Evolutionary conservation across 2,113 vertebrate genomes (phyloP), one percentile per base, ranked within the genome.

Genomic region (Anguilla japonica): DNA sequence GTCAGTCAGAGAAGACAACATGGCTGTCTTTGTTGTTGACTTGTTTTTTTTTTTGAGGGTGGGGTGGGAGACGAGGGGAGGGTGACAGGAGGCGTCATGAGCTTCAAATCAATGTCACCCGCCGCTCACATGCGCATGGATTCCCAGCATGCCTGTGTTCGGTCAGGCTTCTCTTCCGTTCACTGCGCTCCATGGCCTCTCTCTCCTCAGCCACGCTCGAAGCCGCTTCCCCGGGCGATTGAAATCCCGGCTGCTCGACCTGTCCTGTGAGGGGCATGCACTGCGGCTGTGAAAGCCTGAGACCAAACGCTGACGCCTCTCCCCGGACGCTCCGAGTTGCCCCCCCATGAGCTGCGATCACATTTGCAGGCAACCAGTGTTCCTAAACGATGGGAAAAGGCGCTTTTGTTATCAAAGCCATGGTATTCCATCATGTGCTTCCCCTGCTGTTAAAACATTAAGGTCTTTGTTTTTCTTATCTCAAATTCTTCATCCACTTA

Each of bases 401-500:
- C 8, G 0, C 71, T 11, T 29, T 34, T 75, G n/a, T 29, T 75
- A 75, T 75, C 26, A 34, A 75, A 75, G 60, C 60, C 22, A 8
- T 34, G 71, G n/a, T 34, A 75, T 34, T 75, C n/a, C 71, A n/a
- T 75, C 71, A 75, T 29, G 71, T 75, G 71, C n/a, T 75, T 75
- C 71, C 29, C 29, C 71, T 29, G 26, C 71, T 34, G 71, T 75
- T 29, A 29, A 75, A 34, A 34, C 71, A 75, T 75, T 13, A 75
- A 75, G 71, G 71, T 13, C 71, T 75, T 75, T 75, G 71, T 34
- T 75, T 75, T 34, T n/a, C 71, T 75, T 75, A 75, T 34, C 71
- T 75, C n/a, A 13, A 6, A n/a, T 75, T n/a, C 71, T 75, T 67
- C 34, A 75, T 75, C 71, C 18, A 1, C 71, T 75, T 75, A 75